A percentile compares a stretch with the other conserved stretches of the same genome.
Evolutionary conservation across 1,140 invertebrate genomes (phyloP).

Genomic region (Leptinotarsa undecemlineata): DNA sequence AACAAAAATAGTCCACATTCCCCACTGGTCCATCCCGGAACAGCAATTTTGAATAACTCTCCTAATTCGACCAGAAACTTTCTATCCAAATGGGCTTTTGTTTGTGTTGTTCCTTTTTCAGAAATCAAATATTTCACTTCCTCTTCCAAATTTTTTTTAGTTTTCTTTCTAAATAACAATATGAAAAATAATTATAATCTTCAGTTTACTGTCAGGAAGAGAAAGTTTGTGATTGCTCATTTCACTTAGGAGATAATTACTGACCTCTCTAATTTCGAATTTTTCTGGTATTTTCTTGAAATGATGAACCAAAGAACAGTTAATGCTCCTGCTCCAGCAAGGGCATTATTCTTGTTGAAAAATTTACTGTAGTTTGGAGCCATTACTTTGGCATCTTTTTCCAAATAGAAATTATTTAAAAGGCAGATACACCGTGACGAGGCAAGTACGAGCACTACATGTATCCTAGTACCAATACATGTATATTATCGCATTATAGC

Average conservation of each 20-base stretch:
- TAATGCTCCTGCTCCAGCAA: slow-evolving; percentile 60
- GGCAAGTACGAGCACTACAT: too few relatives aligned
- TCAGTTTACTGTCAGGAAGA: background rate
- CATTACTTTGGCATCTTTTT: slow-evolving; percentile 49
- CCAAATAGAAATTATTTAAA: background rate
- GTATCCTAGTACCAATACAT: too few relatives aligned
- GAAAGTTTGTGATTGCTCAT: background rate
- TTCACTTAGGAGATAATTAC: slow-evolving; percentile 26
- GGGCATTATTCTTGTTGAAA: slow-evolving; percentile 60
- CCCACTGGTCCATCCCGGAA: slow-evolving; percentile 75
- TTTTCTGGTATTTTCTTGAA: slow-evolving; percentile 55
- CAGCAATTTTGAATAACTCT: slow-evolving; percentile 78
- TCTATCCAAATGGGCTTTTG: slow-evolving; percentile 84
- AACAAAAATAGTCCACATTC: slow-evolving; percentile 81
- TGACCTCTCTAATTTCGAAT: slow-evolving; percentile 48
- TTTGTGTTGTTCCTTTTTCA: slow-evolving; percentile 66
- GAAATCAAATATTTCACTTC: slow-evolving; percentile 79
- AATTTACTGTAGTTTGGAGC: slow-evolving; percentile 68
- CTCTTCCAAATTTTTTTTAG: slow-evolving; percentile 59
- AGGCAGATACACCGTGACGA: too few relatives aligned
- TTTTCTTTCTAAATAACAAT: slow-evolving; percentile 40
- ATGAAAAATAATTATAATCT: background rate
- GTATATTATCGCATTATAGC: too few relatives aligned
- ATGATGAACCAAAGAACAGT: slow-evolving; percentile 62
- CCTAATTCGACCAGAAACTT: slow-evolving; percentile 81